Evolutionary conservation across 2,888 invertebrate genomes (phyloP).

Genomic region (Drepanosiphum platanoidis): DNA sequence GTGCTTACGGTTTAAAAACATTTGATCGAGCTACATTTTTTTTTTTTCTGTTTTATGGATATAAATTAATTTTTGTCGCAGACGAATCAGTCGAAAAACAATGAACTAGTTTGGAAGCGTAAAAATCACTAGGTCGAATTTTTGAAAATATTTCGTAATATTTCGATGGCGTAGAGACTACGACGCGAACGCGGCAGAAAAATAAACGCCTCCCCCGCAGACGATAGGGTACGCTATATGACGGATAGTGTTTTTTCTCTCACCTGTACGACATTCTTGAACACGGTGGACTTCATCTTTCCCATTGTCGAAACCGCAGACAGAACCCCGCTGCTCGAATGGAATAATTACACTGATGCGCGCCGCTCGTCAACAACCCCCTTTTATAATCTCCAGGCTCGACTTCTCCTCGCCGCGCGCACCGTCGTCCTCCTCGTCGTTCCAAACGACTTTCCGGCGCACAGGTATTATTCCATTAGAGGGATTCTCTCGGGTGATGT

Average conservation of each 20-base stretch:
- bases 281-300: conserved; percentile 45
- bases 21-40: too few species aligned
- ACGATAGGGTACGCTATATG: too few species aligned
- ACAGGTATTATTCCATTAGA: conserved; percentile 46
- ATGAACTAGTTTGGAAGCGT: too few species aligned
- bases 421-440: conserved; percentile 10
- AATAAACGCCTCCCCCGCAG: not conserved
- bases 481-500: conserved; percentile 36
- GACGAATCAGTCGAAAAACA: too few species aligned
- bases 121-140: too few species aligned
- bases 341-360: conserved; percentile 54
- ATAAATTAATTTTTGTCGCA: too few species aligned
- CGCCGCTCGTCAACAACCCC: conserved; percentile 41
- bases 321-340: conserved; percentile 48
- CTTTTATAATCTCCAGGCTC: conserved; percentile 55
- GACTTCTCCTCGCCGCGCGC: conserved; percentile 23
- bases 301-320: conserved; percentile 46
- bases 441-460: not conserved
- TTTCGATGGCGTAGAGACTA: not conserved
- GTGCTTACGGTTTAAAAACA: too few species aligned
- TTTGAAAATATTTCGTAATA: not conserved
- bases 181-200: not conserved
- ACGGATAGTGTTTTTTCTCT: conserved; percentile 8
- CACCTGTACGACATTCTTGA: conserved; percentile 49
- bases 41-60: too few species aligned